phyloP scores from a whole-genome alignment of 2,888 invertebrate species.

The Thumatha senex region DNA sequence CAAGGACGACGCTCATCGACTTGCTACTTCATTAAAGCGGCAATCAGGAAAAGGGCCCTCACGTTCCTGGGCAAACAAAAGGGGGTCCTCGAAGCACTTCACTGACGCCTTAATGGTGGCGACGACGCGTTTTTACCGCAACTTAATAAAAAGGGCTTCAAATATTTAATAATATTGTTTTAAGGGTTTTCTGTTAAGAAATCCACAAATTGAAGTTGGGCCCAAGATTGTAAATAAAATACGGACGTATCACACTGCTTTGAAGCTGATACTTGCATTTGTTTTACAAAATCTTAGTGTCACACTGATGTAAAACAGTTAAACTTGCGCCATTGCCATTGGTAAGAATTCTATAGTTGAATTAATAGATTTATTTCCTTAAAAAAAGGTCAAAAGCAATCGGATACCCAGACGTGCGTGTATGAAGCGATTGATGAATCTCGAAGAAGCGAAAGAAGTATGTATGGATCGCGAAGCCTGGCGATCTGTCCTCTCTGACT shows the following conservation, averaged over 20 bases:
- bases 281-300: no score
- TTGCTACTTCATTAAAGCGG: constrained; percentile 76
- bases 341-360: no score
- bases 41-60: constrained; percentile 62
- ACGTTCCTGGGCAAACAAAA: constrained; percentile 65
- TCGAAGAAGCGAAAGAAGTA: no score
- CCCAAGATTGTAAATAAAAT: constrained; percentile 16
- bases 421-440: no score
- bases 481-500: no score
- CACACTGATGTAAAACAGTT: no score
- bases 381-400: no score
- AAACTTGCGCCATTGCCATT: no score
- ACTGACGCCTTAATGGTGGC: constrained; percentile 59
- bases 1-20: constrained; percentile 49
- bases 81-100: constrained; percentile 64
- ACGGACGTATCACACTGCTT: constrained; percentile 50
- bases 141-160: neutral
- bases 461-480: no score
- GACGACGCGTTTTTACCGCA: constrained; percentile 46
- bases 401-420: no score
- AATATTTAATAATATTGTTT: neutral
- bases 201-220: neutral
- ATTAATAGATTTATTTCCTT: no score
- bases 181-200: neutral
- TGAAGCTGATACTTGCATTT: no score